Evolutionary conservation across 92 coral and sea anemone genomes (phyloP).

Genomic region (Epizoanthus ramosus): DNA sequence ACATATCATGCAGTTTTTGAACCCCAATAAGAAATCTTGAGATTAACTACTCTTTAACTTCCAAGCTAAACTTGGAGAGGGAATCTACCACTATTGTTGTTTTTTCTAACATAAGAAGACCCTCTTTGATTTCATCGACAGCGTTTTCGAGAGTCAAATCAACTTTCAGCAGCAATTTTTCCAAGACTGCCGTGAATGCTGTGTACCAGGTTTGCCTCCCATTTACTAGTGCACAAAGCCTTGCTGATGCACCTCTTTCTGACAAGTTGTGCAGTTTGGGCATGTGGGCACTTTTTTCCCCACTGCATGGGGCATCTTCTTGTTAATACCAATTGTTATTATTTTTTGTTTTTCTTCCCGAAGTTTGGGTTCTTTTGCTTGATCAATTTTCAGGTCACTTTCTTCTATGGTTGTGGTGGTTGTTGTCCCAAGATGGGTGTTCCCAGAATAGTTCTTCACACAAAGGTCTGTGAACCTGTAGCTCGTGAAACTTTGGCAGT

Average conservation of each 20-base stretch:
- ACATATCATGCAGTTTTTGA: too few species aligned
- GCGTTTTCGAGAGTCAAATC: not conserved
- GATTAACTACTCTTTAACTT: conserved; percentile 34
- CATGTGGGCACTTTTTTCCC: not conserved
- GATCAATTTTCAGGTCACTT: not conserved
- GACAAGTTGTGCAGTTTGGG: not conserved
- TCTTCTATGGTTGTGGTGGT: conserved; percentile 5
- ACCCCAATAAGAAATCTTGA: too few species aligned
- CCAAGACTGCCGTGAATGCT: conserved; percentile 25
- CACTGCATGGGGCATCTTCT: conserved; percentile 41
- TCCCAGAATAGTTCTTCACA: conserved; percentile 41
- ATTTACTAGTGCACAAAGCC: not conserved
- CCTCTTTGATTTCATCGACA: conserved; percentile 23
- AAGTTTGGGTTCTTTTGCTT: conserved; percentile 31
- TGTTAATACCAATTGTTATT: conserved; percentile 34
- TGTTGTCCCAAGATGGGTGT: conserved; percentile 46
- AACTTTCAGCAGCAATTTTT: not conserved
- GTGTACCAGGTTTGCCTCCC: conserved; percentile 11
- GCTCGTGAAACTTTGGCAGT: conserved; percentile 12
- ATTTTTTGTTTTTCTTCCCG: conserved; percentile 23
- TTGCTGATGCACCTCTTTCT: conserved; percentile 8
- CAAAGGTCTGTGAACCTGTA: conserved; percentile 38
- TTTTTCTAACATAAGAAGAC: conserved; percentile 15
- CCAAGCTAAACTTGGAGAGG: conserved; percentile 23
- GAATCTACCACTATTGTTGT: conserved; percentile 12